These are phyloP conservation scores for Centrocercus urophasianus DNA, from an alignment of 2,113 vertebrate species.

Conservation along the genomic window DNA sequence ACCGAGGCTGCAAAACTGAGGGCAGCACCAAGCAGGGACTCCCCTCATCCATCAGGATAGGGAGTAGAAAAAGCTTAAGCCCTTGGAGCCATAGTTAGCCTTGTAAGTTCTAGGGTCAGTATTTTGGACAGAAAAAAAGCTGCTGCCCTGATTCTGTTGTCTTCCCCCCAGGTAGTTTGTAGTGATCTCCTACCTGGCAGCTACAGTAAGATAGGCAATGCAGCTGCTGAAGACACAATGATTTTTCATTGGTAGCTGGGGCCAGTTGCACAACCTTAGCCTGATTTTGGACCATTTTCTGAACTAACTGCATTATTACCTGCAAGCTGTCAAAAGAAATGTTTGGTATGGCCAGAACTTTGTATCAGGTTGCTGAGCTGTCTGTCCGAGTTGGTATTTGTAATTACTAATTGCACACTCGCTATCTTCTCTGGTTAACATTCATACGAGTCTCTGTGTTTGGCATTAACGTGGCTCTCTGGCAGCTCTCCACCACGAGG, in stretches of 20 bases:
- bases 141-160: not conserved
- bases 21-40: fast-evolving
- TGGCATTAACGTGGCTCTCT: not conserved
- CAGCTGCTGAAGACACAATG: not conserved
- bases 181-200: not conserved
- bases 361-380: not conserved
- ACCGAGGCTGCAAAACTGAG: not conserved
- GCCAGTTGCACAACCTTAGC: slow-evolving; percentile 27
- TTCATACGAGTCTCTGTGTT: slow-evolving; percentile 2
- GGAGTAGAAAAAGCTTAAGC: not conserved
- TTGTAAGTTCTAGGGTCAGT: fast-evolving
- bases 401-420: slow-evolving; percentile 4
- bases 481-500: not conserved
- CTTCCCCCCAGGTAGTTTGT: not conserved
- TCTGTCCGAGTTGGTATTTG: not conserved
- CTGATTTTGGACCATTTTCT: not conserved
- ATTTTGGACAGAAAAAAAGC: not conserved
- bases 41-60: not conserved
- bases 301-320: not conserved
- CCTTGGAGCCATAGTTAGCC: not conserved
- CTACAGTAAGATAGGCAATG: fast-evolving
- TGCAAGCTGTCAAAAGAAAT: not conserved
- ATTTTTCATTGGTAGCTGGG: not conserved
- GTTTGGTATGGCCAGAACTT: not conserved
- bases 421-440: slow-evolving; percentile 10